Evolutionary conservation across 2,797 vertebrate species (phyloP).

Genomic region (Enteromius afrohamiltoni): DNA sequence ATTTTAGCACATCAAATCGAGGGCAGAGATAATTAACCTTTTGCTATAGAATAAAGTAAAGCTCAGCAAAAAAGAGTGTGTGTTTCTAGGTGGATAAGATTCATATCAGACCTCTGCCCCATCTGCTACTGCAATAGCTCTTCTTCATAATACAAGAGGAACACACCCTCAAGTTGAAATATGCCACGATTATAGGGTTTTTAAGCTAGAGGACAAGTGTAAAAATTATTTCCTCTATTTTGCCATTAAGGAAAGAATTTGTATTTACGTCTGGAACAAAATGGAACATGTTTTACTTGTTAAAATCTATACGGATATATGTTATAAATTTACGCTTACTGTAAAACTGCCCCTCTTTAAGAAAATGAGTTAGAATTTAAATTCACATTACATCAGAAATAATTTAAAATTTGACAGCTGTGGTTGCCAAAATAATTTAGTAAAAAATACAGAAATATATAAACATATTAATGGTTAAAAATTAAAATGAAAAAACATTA

Average conservation of each 20-base stretch:
- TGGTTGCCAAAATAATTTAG: too few species aligned
- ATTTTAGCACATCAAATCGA: slow-evolving; percentile 44
- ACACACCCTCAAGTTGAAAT: not conserved
- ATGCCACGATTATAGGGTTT: not conserved
- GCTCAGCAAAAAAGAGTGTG: not conserved
- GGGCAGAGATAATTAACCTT: slow-evolving; percentile 59
- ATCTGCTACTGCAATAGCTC: not conserved
- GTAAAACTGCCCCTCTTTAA: not conserved
- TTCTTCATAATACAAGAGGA: not conserved
- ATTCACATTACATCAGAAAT: not conserved
- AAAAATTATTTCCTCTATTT: not conserved
- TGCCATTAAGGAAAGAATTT: not conserved
- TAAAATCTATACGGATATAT: not conserved
- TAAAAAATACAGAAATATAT: too few species aligned
- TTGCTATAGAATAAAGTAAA: slow-evolving; percentile 14
- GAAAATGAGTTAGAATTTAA: not conserved
- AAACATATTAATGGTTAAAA: too few species aligned
- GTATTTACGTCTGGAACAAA: not conserved
- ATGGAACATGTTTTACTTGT: not conserved
- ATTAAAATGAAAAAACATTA: too few species aligned
- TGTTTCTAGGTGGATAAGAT: slow-evolving; percentile 11
- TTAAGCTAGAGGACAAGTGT: not conserved
- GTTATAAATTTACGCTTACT: not conserved
- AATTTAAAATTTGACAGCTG: too few species aligned
- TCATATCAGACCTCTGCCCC: slow-evolving; percentile 28